phyloP scores from a whole-genome alignment of 1,140 invertebrate genomes.

The Cataglyphis hispanica region DNA sequence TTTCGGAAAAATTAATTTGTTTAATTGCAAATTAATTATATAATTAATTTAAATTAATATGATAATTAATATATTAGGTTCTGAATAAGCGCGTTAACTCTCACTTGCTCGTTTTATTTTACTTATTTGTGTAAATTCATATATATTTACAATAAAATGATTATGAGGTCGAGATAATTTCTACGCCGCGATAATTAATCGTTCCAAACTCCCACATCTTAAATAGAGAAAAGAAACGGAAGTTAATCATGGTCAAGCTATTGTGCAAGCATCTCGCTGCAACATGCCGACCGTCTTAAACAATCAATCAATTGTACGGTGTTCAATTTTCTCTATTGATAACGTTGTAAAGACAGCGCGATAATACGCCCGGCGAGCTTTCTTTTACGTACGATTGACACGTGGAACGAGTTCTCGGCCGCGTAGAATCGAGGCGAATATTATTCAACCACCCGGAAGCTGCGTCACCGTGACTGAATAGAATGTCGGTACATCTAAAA shows the following conservation, averaged over 20 bases:
- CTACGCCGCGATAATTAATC: too few species aligned
- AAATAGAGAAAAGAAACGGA: neutral
- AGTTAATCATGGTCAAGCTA: neutral
- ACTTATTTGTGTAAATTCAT: too few species aligned
- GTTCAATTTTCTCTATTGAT: constrained; percentile 23
- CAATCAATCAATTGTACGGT: constrained; percentile 7
- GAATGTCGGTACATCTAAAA: neutral
- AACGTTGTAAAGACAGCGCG: neutral
- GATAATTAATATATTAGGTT: too few species aligned
- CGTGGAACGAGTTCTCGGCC: constrained; percentile 11
- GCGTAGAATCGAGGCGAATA: constrained; percentile 5
- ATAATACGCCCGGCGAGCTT: constrained; percentile 10
- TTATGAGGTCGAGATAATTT: too few species aligned
- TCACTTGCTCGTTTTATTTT: too few species aligned
- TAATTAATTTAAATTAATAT: too few species aligned
- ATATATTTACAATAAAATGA: too few species aligned
- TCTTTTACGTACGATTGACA: neutral
- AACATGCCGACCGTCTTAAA: neutral
- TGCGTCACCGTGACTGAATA: neutral
- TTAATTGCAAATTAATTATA: too few species aligned
- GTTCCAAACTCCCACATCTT: neutral
- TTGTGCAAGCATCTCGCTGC: constrained; percentile 16
- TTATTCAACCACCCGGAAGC: neutral
- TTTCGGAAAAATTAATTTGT: too few species aligned
- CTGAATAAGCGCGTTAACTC: too few species aligned